Evolutionary conservation across 2,888 invertebrate genomes (phyloP).

Genomic region (Ochropleura leucogaster): DNA sequence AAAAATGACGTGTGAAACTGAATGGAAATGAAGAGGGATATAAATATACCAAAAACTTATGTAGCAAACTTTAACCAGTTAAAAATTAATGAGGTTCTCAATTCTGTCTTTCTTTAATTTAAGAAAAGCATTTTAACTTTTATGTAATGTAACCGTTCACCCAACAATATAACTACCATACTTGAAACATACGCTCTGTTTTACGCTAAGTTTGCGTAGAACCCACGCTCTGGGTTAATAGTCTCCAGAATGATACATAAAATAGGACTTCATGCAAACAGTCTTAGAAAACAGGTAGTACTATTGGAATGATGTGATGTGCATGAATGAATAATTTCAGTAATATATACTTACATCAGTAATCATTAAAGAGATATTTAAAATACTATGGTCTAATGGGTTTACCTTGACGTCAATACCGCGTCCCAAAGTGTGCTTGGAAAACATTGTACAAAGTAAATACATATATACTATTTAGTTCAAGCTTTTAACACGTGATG

Average conservation of each 20-base stretch:
- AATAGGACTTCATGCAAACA: background rate
- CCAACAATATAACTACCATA: background rate
- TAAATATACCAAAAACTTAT: background rate
- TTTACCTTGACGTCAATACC: constrained; percentile 93
- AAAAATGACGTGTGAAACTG: constrained; percentile 10
- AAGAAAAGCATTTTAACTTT: background rate
- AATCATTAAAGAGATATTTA: constrained; percentile 46
- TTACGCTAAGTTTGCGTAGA: background rate
- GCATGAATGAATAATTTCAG: constrained; percentile 25
- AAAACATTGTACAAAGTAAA: constrained; percentile 74
- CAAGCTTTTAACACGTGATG: constrained; percentile 13
- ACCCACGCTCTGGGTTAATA: background rate
- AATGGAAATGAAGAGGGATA: background rate
- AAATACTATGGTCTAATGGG: constrained; percentile 60
- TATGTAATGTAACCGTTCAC: background rate
- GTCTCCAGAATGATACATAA: background rate
- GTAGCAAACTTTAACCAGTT: too few species aligned
- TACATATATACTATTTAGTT: constrained; percentile 35
- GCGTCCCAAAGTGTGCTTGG: constrained; percentile 90
- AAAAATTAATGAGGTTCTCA: too few species aligned
- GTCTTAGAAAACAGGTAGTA: background rate
- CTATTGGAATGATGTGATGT: background rate
- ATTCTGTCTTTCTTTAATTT: background rate
- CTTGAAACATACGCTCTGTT: background rate
- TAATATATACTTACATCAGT: constrained; percentile 49